Conservation (phyloP, 2,113 vertebrate species). For the Stigmatopora argus region DNA sequence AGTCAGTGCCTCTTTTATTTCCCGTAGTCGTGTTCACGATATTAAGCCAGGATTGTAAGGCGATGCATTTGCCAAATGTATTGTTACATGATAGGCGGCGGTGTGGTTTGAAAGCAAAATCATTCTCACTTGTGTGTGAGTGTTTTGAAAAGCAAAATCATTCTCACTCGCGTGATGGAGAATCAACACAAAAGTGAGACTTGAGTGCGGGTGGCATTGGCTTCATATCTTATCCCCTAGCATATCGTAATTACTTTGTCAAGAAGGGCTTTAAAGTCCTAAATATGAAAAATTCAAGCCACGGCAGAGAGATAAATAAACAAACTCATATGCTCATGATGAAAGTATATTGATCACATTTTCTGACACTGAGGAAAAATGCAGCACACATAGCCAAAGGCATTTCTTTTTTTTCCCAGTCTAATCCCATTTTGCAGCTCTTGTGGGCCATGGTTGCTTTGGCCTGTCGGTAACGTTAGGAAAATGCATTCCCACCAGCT, state of each 20-base stretch:
- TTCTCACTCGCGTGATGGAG: background rate
- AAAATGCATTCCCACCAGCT: conserved; percentile 32
- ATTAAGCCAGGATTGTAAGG: conserved; percentile 7
- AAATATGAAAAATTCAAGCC: background rate
- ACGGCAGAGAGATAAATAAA: background rate
- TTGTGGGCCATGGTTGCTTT: conserved; percentile 22
- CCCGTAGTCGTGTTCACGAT: conserved; percentile 1
- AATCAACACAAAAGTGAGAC: background rate
- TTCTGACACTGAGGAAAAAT: conserved; percentile 9
- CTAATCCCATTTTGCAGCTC: conserved; percentile 23
- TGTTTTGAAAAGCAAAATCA: background rate
- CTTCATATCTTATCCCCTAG: background rate
- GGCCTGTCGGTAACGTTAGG: conserved; percentile 22
- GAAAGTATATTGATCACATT: background rate
- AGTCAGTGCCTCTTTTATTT: background rate
- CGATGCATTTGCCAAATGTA: conserved; percentile 5
- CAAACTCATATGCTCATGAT: background rate
- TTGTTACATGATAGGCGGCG: background rate
- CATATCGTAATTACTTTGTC: background rate
- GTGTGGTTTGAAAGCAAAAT: background rate
- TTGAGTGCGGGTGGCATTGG: background rate
- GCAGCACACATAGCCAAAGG: background rate
- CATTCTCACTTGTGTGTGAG: background rate
- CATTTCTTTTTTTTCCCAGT: conserved; percentile 16
- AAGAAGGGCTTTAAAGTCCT: background rate